phyloP scores from a whole-genome alignment of 2,113 vertebrate species.

The Eurypyga helias region DNA sequence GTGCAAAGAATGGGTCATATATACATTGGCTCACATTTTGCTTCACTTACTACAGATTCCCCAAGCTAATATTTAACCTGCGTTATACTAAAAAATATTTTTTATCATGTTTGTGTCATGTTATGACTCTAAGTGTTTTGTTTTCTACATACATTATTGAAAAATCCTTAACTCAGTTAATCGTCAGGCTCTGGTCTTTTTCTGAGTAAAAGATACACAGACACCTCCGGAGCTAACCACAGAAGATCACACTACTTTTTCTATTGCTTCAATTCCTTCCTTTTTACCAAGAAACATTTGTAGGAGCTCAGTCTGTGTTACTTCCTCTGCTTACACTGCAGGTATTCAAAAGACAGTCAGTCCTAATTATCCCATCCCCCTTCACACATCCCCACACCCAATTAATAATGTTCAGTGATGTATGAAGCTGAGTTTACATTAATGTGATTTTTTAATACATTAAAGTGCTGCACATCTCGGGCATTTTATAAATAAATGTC shows the following conservation, averaged over 20 bases:
- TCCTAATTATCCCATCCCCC: conserved; percentile 58
- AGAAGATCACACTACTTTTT: not conserved
- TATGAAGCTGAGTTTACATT: conserved; percentile 61
- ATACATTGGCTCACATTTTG: not conserved
- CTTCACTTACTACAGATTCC: not conserved
- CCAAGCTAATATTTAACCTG: not conserved
- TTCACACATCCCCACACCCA: conserved; percentile 57
- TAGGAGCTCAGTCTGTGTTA: conserved; percentile 5
- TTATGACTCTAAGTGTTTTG: conserved; percentile 4
- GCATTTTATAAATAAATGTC: conserved; percentile 61
- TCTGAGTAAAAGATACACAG: not conserved
- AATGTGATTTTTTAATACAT: conserved; percentile 55
- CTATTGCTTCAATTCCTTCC: not conserved
- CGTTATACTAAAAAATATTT: not conserved
- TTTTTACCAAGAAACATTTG: conserved; percentile 20
- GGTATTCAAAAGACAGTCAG: conserved; percentile 52
- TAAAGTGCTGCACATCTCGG: conserved; percentile 10
- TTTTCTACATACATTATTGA: not conserved
- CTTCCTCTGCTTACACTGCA: conserved; percentile 60
- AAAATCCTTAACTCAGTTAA: not conserved
- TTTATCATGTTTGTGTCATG: not conserved
- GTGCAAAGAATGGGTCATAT: not conserved
- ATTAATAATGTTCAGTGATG: conserved; percentile 70
- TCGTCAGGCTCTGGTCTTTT: conserved; percentile 16
- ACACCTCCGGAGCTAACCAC: not conserved